A percentile compares a stretch with the other conserved stretches of the same genome.
Evolutionary conservation across 2,888 invertebrate species (phyloP).

Genomic region (Ennomos fuscantarius): DNA sequence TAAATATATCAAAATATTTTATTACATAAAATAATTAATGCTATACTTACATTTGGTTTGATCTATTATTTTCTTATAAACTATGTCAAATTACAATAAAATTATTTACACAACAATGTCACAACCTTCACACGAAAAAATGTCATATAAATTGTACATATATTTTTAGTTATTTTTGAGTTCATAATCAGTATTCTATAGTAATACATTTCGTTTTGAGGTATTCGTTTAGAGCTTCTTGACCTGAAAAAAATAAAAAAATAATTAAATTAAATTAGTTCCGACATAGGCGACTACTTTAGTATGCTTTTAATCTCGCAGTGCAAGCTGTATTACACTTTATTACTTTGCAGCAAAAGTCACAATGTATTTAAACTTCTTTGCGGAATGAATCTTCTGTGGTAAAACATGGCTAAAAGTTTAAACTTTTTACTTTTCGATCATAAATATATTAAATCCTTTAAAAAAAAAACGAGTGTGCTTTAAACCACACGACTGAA

Average conservation of each 20-base stretch:
- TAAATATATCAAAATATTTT: constrained; percentile 24
- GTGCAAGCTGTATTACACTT: too few species aligned
- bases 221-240: constrained; percentile 97
- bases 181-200: constrained; percentile 90
- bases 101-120: constrained; percentile 20
- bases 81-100: constrained; percentile 27
- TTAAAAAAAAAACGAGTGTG: too few species aligned
- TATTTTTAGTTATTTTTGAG: constrained; percentile 22
- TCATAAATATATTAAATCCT: too few species aligned
- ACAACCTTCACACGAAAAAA: constrained; percentile 15
- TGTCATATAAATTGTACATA: constrained; percentile 19
- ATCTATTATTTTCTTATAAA: constrained; percentile 23
- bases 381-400: too few species aligned
- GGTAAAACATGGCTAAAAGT: too few species aligned
- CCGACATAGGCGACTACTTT: too few species aligned
- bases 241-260: constrained; percentile 85
- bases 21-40: constrained; percentile 14
- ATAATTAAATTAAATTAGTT: not conserved
- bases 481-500: too few species aligned
- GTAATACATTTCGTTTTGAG: constrained; percentile 97
- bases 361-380: too few species aligned
- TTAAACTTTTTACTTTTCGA: too few species aligned
- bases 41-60: constrained; percentile 16
- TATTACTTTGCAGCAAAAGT: too few species aligned
- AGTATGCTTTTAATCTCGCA: too few species aligned